Base-by-base conservation (phyloP, 2,888 invertebrate genomes). In the Pammene fasciana region DNA sequence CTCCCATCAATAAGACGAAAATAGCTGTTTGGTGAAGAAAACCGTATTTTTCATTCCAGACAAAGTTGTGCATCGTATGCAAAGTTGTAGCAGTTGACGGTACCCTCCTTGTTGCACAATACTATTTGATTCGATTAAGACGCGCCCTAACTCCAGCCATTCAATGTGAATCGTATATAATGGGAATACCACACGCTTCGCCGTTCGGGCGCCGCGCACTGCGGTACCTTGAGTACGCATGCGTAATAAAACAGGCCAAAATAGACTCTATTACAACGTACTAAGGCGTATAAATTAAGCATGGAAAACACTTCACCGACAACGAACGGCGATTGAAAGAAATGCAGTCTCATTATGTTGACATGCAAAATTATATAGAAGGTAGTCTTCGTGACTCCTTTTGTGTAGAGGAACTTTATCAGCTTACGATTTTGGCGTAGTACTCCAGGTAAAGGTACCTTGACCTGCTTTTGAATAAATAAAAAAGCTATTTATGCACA, bases 181-280 rank as follows among this genome's bases (percentile, higher is more conserved):
- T 88, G 89, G 87, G 79, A 79, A 82, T 82, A 82, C 83, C 85
- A 82, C 91, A 91, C 90, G 90, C 86, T 87, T 82, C 72, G 79
- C 82, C 85, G 89, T 85, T 91, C 85, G 75, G 92, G 89, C 92
- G 92, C 90, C 92, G 91, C 92, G 92, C 92, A 92, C 89, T 92
- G 92, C 92, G 92, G 92, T 89, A 88, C 74, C 78, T 67, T 52
- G 65, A 86, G 79, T 83, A 88, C 92, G 92, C 92, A 91, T 92
- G 92, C 91, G 92, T 88, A 45, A 61, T 26, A 73, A 68, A 72
- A 75, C 81, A 80, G 74, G 67, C 74, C 52, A 78, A 82, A 79
- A 72, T 67, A 73, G 75, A 78, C 86, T 78, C 73, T 83, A 81
- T 72, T 38, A 14, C 45, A 7, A 71, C 0, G 38, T 7, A 0